A percentile compares a stretch with the other conserved stretches of the same genome.
phyloP scores from a whole-genome alignment of 2,113 vertebrate species.

The Chionomys nivalis region DNA sequence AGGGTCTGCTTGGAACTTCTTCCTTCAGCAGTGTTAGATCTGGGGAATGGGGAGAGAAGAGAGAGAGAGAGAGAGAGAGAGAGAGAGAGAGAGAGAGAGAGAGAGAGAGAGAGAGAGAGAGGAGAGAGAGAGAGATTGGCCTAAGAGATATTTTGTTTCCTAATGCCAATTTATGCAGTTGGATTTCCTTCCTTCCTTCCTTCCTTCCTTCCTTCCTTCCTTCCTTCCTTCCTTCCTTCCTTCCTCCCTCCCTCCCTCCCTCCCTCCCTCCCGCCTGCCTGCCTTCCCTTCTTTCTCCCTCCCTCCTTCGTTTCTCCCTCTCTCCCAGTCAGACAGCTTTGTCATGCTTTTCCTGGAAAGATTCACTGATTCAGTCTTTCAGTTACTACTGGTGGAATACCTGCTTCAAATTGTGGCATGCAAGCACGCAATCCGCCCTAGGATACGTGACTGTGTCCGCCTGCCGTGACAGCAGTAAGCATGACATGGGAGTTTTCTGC shows the following conservation, averaged over 20 bases:
- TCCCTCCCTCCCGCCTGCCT: neutral
- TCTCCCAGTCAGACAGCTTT: neutral
- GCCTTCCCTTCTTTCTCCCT: neutral
- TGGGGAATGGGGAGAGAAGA: neutral
- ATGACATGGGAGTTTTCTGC: slow-evolving; percentile 1
- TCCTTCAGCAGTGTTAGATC: neutral
- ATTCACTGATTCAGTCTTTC: slow-evolving; percentile 48
- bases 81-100: neutral
- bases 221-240: neutral
- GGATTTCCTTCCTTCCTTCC: neutral
- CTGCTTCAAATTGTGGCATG: neutral
- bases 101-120: neutral
- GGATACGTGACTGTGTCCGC: neutral
- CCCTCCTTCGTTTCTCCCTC: neutral
- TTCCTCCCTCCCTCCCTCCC: neutral
- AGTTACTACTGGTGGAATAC: slow-evolving; percentile 26
- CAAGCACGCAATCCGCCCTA: neutral
- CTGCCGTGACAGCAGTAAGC: neutral
- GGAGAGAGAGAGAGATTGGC: neutral
- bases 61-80: neutral
- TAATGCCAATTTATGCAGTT: neutral
- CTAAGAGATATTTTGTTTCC: slow-evolving; percentile 33
- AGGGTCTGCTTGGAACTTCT: neutral
- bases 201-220: neutral
- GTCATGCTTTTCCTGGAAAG: slow-evolving; percentile 68